These are phyloP conservation scores for Adela reaumurella DNA, from an alignment of 2,888 invertebrate genomes.

Conservation along the genomic window DNA sequence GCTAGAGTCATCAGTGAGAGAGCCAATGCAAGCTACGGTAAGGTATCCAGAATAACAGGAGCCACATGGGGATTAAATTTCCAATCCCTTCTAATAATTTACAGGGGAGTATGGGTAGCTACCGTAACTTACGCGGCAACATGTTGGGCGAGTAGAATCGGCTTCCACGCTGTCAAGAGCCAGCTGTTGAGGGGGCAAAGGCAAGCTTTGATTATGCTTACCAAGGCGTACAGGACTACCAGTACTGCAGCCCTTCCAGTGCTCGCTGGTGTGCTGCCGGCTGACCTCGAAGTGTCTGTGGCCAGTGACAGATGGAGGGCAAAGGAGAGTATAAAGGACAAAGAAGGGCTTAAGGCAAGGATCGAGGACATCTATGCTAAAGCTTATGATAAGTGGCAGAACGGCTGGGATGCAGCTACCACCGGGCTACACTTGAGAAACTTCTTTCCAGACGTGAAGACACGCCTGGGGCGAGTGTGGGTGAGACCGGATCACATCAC, in stretches of 20 bases:
- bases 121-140: background rate
- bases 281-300: slow-evolving; percentile 1
- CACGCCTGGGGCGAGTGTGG: background rate
- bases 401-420: background rate
- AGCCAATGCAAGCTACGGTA: background rate
- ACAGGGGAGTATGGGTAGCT: background rate
- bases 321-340: background rate
- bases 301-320: too few relatives aligned
- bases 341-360: background rate
- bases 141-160: background rate
- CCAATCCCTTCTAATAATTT: background rate
- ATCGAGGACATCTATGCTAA: background rate
- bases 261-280: slow-evolving; percentile 6
- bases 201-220: slow-evolving; percentile 4
- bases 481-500: background rate
- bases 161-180: background rate
- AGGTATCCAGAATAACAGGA: background rate
- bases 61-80: background rate
- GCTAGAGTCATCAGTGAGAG: slow-evolving; percentile 3
- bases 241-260: slow-evolving; percentile 5
- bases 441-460: slow-evolving; percentile 1
- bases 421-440: background rate
- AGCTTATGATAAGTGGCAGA: background rate
- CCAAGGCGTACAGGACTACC: slow-evolving; percentile 4
- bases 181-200: slow-evolving; percentile 1